A percentile compares a stretch with the other conserved stretches of the same genome.
Evolutionary conservation across 2,797 vertebrate species (phyloP).

Genomic region (Lophotriccus pileatus): DNA sequence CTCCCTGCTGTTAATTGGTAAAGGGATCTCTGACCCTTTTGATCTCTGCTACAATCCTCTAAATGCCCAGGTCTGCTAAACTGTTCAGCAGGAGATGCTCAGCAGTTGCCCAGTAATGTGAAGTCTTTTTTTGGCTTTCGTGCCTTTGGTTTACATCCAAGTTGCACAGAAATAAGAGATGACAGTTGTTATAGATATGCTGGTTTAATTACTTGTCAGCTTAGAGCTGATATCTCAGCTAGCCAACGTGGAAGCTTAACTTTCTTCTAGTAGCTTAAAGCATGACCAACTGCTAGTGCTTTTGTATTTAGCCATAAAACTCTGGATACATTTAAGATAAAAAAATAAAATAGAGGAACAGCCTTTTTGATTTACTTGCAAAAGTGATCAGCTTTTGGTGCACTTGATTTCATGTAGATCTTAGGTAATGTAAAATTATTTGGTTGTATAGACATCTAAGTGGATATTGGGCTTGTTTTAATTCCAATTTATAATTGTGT

Average conservation of each 20-base stretch:
- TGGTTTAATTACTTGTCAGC: slow-evolving; percentile 99
- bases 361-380: slow-evolving; percentile 83
- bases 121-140: slow-evolving; percentile 79
- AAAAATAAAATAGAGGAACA: slow-evolving; percentile 76
- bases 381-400: slow-evolving; percentile 80
- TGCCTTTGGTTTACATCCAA: slow-evolving; percentile 92
- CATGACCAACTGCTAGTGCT: slow-evolving; percentile 92
- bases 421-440: not conserved
- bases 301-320: slow-evolving; percentile 88
- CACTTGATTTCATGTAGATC: not conserved
- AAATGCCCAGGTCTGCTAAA: slow-evolving; percentile 91
- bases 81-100: slow-evolving; percentile 85
- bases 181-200: slow-evolving; percentile 98
- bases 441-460: not conserved
- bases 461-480: not conserved
- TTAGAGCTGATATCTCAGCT: slow-evolving; percentile 95
- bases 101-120: slow-evolving; percentile 80
- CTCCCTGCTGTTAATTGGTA: slow-evolving; percentile 89
- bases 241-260: slow-evolving; percentile 93
- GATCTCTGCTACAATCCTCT: slow-evolving; percentile 87
- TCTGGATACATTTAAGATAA: slow-evolving; percentile 90
- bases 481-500: slow-evolving; percentile 1
- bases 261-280: slow-evolving; percentile 95
- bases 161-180: slow-evolving; percentile 96
- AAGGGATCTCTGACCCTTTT: slow-evolving; percentile 90